Evolutionary conservation across 2,113 vertebrate species (phyloP), one percentile per base, ranked within the genome.

Genomic region (Mungos mungo): DNA sequence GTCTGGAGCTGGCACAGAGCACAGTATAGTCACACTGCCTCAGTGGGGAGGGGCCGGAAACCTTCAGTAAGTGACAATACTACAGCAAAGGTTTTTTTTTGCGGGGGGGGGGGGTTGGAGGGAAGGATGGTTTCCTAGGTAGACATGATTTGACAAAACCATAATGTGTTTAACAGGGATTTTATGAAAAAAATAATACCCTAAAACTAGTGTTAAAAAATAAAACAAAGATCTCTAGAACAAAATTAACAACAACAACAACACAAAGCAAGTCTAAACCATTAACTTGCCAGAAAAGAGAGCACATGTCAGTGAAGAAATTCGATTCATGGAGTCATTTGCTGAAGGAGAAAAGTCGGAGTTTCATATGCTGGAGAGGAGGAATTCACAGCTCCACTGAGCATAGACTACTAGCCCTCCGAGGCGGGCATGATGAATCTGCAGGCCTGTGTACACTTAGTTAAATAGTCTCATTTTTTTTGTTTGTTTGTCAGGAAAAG

Each of bases 401-500:
- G 12, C 25, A 45, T 45, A 41, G n/a, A 86, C 90, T 86, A 47
- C 11, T 4, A n/a, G 45, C 33, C 45, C 3, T 77, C 8, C 85
- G 52, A 93, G 29, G 77, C 21, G 31, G n/a, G 72, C 7, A 77
- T 52, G 15, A 41, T 38, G 54, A 89, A 66, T 57, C 41, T 72
- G 33, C 31, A 74, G 54, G 21, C 93, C 60, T 89, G 57, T 69
- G 31, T 57, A 45, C 7, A 35, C 27, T 57, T 81, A 38, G 16
- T 52, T 80, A 81, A 93, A 76, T 57, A 38, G 41, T 47, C 50
- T 83, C 16, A 19, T 31, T 79, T 88, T 91, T 94, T n/a, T 69
- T 41, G 41, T 41, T 47, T 77, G 84, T 91, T 96, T 60, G 57
- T 95, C 82, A 95, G 68, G 57, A 95, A 29, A 88, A 97, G 60